Base-by-base conservation (phyloP, 2,797 vertebrate species). In the Cuculus canorus region DNA sequence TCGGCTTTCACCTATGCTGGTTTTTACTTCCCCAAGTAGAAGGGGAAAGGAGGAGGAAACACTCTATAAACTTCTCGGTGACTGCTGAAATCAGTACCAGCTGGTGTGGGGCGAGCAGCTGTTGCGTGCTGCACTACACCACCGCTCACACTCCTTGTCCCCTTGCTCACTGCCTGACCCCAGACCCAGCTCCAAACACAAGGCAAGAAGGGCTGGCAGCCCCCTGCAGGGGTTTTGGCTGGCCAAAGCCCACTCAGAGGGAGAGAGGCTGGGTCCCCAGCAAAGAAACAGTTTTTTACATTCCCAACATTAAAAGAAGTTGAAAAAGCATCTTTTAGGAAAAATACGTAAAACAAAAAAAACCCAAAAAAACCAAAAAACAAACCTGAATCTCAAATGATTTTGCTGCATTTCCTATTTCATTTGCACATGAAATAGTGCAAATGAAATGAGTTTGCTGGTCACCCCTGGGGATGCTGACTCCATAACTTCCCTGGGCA, bases 1-100 rank as follows among this genome's bases (percentile, higher is more conserved):
- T 61, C 0, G 0, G 30, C 56, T 71, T 35, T 50, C 28, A 65
- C 50, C 24, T n/a, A 18, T 0, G 0, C 11, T 57, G 27, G 1
- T 33, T 91, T 81, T 43, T 24, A 39, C 56, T 82, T 82, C 65
- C 70, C 23, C 22, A 19, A 12, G 32, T 4, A 53, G 9, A 65
- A 70, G 52, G 52, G 37, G 23, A 84, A 84, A 5, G 0, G 8
- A 33, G 43, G 32, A 84, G 33, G 35, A 91, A 84, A 81, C 11
- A 50, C 39, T 48, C 57, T 21, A 13, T 50, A n/a, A 81, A 54
- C 24, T 39, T 69, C n/a, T 65, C 2, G 0, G 61, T 16, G 25
- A 61, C 32, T 64, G 64, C 60, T 0, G 3, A 83, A 89, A 80
- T 72, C 18, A 66, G 39, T 61, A 48, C 53, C 71, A 79, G 66